Conservation (phyloP, 2,113 vertebrate species). For the Thamnaconus septentrionalis region DNA sequence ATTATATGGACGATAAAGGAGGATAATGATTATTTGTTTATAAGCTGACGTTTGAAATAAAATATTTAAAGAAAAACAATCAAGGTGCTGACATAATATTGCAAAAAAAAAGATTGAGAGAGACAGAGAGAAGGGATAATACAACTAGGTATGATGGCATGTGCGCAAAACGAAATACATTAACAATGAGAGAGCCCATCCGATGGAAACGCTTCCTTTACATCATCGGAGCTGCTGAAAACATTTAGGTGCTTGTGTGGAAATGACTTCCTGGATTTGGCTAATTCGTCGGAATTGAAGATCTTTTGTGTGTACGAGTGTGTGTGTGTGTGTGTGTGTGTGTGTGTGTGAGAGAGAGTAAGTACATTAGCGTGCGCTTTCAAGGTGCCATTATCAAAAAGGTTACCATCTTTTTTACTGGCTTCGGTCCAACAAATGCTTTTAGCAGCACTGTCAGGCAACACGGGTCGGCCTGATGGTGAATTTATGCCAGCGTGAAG, state of each 20-base stretch:
- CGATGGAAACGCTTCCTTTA: conserved; percentile 42
- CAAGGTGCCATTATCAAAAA: conserved; percentile 52
- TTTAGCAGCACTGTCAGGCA: conserved; percentile 59
- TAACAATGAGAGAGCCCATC: conserved; percentile 64
- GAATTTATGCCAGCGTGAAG: conserved; percentile 31
- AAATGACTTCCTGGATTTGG: conserved; percentile 49
- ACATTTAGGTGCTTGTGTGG: conserved; percentile 25
- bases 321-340: conserved; percentile 1
- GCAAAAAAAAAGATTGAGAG: conserved; percentile 36
- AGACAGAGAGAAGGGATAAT: conserved; percentile 35
- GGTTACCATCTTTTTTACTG: conserved; percentile 48
- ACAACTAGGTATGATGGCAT: conserved; percentile 68
- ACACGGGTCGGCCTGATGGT: conserved; percentile 35
- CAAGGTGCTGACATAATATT: conserved; percentile 80
- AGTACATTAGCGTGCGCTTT: conserved; percentile 19
- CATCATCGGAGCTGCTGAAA: conserved; percentile 23
- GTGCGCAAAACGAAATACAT: conserved; percentile 69
- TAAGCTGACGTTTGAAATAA: conserved; percentile 76
- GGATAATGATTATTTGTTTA: conserved; percentile 71
- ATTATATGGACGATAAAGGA: conserved; percentile 77
- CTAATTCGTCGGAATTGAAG: conserved; percentile 33
- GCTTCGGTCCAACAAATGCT: conserved; percentile 58
- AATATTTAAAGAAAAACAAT: conserved; percentile 70
- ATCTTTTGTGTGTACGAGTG: conserved; percentile 4
- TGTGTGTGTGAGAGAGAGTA: background rate